A percentile compares a stretch with the other conserved stretches of the same genome.
phyloP scores from a whole-genome alignment of 2,113 vertebrate species.

The Ammodytes dubius region DNA sequence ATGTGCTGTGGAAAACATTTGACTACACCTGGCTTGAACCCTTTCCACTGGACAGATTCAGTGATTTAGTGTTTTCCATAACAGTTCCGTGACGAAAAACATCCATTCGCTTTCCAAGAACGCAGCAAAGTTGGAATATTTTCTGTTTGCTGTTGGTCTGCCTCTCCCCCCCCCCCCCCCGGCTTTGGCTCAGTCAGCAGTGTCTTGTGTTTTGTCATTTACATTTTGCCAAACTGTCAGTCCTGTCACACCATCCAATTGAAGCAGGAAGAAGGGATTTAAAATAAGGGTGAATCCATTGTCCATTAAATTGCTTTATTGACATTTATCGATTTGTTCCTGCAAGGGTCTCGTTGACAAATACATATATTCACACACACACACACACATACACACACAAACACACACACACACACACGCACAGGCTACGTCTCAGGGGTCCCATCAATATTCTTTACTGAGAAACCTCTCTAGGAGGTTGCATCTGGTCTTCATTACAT shows the following conservation, averaged over 20 bases:
- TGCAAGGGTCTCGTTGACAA: conserved; percentile 47
- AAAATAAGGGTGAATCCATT: conserved; percentile 12
- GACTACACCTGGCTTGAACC: neutral
- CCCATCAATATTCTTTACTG: conserved; percentile 66
- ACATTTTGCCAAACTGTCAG: neutral
- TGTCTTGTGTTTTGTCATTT: neutral
- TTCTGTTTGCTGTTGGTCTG: neutral
- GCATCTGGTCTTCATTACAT: conserved; percentile 72
- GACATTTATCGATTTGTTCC: conserved; percentile 54
- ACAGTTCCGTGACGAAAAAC: neutral
- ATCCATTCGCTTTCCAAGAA: neutral
- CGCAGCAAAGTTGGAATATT: neutral
- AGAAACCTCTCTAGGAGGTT: conserved; percentile 55
- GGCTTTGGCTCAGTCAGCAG: neutral
- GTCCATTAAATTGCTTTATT: conserved; percentile 35
- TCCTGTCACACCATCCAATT: neutral
- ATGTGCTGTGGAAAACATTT: neutral
- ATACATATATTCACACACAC: conserved; percentile 21
- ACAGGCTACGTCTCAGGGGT: conserved; percentile 34
- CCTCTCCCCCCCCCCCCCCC: neutral
- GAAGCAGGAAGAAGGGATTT: neutral
- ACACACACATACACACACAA: conserved; percentile 7
- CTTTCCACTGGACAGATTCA: neutral
- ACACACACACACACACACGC: conserved; percentile 7
- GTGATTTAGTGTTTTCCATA: neutral